phyloP scores from a whole-genome alignment of 2,797 vertebrate genomes.

The Paedocypris micromegethes region DNA sequence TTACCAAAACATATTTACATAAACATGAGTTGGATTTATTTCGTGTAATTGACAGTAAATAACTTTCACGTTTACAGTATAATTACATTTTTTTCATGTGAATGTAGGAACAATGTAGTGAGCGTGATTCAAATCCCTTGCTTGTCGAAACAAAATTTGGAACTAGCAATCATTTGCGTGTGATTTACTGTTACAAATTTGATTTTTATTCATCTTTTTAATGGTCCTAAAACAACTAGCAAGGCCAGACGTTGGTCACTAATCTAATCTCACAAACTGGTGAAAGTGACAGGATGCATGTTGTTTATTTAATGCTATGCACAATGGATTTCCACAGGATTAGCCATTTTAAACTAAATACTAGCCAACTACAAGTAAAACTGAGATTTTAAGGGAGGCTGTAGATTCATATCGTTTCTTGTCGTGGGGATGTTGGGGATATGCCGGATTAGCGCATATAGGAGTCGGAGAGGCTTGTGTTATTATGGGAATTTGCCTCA shows the following conservation, averaged over 20 bases:
- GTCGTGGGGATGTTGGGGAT: constrained; percentile 17
- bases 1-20: too few relatives aligned
- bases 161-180: too few relatives aligned
- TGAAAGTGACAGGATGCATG: constrained; percentile 1
- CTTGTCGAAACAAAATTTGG: too few relatives aligned
- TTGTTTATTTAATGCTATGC: constrained; percentile 25
- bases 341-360: constrained; percentile 5
- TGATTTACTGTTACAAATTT: too few relatives aligned
- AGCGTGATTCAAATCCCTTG: too few relatives aligned
- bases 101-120: too few relatives aligned
- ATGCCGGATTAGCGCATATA: constrained; percentile 23
- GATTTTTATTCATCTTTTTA: too few relatives aligned
- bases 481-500: constrained; percentile 39
- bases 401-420: constrained; percentile 35
- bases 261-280: constrained; percentile 17
- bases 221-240: too few relatives aligned
- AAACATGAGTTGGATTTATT: too few relatives aligned
- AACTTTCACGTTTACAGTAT: too few relatives aligned
- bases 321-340: constrained; percentile 43
- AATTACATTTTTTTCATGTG: too few relatives aligned
- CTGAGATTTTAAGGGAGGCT: constrained; percentile 24
- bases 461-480: constrained; percentile 28
- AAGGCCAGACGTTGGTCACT: constrained; percentile 5
- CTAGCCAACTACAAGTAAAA: constrained; percentile 6
- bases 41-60: too few relatives aligned